phyloP scores from a whole-genome alignment of 1,140 invertebrate genomes.

The Drosophila punjabiensis region DNA sequence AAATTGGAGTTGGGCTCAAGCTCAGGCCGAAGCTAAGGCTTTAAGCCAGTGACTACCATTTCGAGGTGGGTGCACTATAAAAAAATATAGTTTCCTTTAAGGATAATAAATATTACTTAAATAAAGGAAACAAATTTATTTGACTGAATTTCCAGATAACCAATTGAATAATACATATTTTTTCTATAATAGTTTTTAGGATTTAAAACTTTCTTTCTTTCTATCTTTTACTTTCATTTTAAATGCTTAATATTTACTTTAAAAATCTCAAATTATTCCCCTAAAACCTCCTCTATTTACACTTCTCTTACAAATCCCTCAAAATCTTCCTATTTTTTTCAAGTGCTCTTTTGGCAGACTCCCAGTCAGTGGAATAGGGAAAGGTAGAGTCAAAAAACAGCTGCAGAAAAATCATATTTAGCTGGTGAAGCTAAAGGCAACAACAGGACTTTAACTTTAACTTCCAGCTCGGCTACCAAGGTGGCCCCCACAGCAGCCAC shows the following conservation, averaged over 20 bases:
- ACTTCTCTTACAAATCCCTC: neutral
- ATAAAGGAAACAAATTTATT: no score
- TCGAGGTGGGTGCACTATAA: slow-evolving; percentile 21
- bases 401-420: slow-evolving; percentile 80
- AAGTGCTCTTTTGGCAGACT: slow-evolving; percentile 12
- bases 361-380: slow-evolving; percentile 34
- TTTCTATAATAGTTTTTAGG: neutral
- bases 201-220: no score
- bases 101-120: neutral
- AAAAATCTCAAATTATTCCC: neutral
- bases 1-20: slow-evolving; percentile 65
- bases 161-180: neutral
- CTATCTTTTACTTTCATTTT: no score
- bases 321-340: neutral
- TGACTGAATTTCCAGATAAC: neutral
- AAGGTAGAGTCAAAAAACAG: slow-evolving; percentile 67
- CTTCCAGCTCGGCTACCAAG: slow-evolving; percentile 41
- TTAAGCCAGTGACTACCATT: slow-evolving; percentile 19
- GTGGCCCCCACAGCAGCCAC: slow-evolving; percentile 41
- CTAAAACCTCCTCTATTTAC: neutral
- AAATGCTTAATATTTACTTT: neutral
- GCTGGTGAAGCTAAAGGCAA: slow-evolving; percentile 33
- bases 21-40: slow-evolving; percentile 17
- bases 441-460: slow-evolving; percentile 37
- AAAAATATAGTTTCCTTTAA: neutral